Evolutionary conservation across 1,140 invertebrate species (phyloP).

Genomic region (Uloborus diversus): DNA sequence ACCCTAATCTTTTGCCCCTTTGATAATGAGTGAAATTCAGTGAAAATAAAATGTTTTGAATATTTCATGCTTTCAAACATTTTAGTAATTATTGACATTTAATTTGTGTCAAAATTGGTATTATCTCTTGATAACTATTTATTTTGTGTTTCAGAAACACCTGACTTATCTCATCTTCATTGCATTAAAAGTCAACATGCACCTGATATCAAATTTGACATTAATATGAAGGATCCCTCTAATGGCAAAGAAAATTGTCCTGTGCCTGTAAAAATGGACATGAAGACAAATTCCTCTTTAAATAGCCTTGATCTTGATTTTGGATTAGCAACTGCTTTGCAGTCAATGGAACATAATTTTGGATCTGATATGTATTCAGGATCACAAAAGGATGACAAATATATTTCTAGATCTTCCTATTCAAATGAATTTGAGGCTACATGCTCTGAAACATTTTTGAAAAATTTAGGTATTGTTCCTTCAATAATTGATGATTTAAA

Average conservation of each 20-base stretch:
- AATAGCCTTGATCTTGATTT: conserved; percentile 27
- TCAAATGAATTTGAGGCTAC: conserved; percentile 29
- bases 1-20: too few species aligned
- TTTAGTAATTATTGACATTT: too few species aligned
- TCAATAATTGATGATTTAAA: conserved; percentile 14
- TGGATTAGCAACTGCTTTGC: conserved; percentile 49
- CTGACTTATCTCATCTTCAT: background rate
- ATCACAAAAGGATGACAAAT: conserved; percentile 48
- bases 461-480: conserved; percentile 40
- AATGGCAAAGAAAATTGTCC: conserved; percentile 51
- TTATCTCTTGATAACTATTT: background rate
- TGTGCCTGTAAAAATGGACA: conserved; percentile 10
- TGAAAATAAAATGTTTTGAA: too few species aligned
- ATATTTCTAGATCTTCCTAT: conserved; percentile 31
- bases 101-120: background rate
- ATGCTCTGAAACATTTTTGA: conserved; percentile 36
- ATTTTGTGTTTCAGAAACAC: background rate
- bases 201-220: conserved; percentile 16
- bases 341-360: conserved; percentile 52
- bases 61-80: too few species aligned
- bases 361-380: conserved; percentile 50
- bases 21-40: too few species aligned
- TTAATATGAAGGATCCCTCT: conserved; percentile 38
- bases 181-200: background rate
- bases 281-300: conserved; percentile 6